Evolutionary conservation across 2,797 vertebrate species (phyloP), one percentile per base, ranked within the genome.

Genomic region (Phoxinus dragarum): DNA sequence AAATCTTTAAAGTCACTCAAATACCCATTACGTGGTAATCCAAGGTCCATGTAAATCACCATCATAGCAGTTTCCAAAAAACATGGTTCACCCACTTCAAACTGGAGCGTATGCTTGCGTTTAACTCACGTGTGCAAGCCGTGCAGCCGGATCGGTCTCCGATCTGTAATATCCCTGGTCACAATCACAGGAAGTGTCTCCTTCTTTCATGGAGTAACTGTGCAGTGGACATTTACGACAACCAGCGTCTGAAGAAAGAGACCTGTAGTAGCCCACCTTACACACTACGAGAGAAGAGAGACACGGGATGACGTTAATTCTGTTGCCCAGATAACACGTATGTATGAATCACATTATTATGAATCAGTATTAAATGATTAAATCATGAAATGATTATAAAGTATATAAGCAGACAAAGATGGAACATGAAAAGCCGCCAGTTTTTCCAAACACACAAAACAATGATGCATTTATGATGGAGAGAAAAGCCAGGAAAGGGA

Each of bases 181-280:
- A 12, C 98, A 99, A 91, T 93, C 96, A 87, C 98, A 99, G 23
- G 96, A 97, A 16, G 97, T 97, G 88, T 97, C 97, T 72, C 97
- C 98, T 93, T 99, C 98, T 90, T 96, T 95, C 90, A 96, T 94
- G 2, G 98, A 98, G 94, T 97, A 99, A 93, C 98, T 99, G 92
- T 98, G 96, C 23, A 96, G 96, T 0, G 98, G 98, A 93, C 98
- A 99, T 90, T 98, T 98, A 93, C 96, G 94, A 88, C 98, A 99
- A 88, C 93, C 88, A 34, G 93, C 93, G 14, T 99, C 98, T 1
- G 96, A 96, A 73, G 97, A 97, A 89, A 98, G 95, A 36, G 98
- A 97, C 77, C 98, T 97, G 94, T 97, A 99, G 95, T 96, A 99
- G 82, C 98, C 98, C 0, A 97, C 96, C 94, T 97, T 99, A 92